Conservation (phyloP, 1,140 invertebrate species). For the Dendroctonus valens region DNA sequence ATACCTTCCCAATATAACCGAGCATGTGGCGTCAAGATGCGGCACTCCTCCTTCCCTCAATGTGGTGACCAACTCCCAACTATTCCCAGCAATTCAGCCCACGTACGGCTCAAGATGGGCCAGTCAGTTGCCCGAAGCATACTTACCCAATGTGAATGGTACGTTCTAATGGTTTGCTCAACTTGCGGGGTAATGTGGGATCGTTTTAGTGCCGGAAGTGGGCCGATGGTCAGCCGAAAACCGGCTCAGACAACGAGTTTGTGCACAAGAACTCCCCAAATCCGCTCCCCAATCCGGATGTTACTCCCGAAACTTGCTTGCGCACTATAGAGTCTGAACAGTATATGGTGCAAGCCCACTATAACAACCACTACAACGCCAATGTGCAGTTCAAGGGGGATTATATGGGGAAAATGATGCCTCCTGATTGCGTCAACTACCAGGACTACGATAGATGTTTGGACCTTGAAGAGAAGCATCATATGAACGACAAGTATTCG, state of each 20-base stretch:
- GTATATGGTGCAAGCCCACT: conserved; percentile 50
- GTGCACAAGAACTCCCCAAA: conserved; percentile 69
- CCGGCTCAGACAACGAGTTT: conserved; percentile 70
- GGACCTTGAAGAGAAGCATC: conserved; percentile 71
- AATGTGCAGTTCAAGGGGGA: conserved; percentile 49
- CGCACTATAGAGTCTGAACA: conserved; percentile 54
- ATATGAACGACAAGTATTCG: conserved; percentile 71
- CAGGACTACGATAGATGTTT: conserved; percentile 64
- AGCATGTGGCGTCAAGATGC: conserved; percentile 57
- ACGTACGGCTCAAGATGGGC: conserved; percentile 68
- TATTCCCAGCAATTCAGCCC: conserved; percentile 69
- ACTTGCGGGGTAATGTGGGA: not conserved
- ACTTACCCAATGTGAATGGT: conserved; percentile 55
- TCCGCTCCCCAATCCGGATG: conserved; percentile 70
- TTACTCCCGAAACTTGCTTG: conserved; percentile 61
- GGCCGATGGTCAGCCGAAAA: conserved; percentile 77
- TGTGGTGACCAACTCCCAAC: conserved; percentile 67
- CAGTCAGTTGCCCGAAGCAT: conserved; percentile 65
- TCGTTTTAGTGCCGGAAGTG: conserved; percentile 56
- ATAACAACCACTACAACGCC: conserved; percentile 58
- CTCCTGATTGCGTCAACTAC: conserved; percentile 59
- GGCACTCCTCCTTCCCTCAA: conserved; percentile 64
- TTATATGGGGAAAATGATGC: conserved; percentile 57
- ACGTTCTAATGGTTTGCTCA: conserved; percentile 15
- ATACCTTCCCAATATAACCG: conserved; percentile 75